A percentile compares a stretch with the other conserved stretches of the same genome.
phyloP scores from a whole-genome alignment of 1,140 invertebrate genomes.

The Melitaea cinxia region DNA sequence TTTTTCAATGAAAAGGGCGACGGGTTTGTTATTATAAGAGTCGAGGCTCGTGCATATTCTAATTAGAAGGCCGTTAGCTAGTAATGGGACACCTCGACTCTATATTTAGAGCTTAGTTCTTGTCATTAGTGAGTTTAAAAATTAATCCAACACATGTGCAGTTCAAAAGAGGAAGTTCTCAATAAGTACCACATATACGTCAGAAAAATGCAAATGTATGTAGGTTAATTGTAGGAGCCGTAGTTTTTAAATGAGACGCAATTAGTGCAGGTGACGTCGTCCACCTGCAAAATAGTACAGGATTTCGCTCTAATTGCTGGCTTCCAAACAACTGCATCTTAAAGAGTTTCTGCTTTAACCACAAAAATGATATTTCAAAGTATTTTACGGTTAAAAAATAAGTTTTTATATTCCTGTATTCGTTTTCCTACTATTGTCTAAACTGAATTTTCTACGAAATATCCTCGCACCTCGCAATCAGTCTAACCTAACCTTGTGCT shows the following conservation, averaged over 20 bases:
- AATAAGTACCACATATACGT: slow-evolving; percentile 40
- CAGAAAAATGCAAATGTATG: slow-evolving; percentile 54
- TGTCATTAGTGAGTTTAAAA: slow-evolving; percentile 22
- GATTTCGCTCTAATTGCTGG: slow-evolving; percentile 61
- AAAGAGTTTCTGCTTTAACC: neutral
- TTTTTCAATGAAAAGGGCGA: neutral
- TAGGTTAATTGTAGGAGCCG: slow-evolving; percentile 68
- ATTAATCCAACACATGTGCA: slow-evolving; percentile 18
- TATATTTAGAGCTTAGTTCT: neutral
- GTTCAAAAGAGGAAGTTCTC: slow-evolving; percentile 43
- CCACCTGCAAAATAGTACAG: slow-evolving; percentile 52
- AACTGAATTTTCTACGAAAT: slow-evolving; percentile 7
- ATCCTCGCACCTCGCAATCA: slow-evolving; percentile 39
- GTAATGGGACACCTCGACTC: slow-evolving; percentile 9
- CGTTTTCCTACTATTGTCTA: neutral
- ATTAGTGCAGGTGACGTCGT: slow-evolving; percentile 63
- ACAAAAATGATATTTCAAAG: neutral
- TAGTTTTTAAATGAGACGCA: slow-evolving; percentile 71
- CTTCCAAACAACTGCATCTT: slow-evolving; percentile 15
- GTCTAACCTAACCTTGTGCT: slow-evolving; percentile 32
- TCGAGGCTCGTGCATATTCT: slow-evolving; percentile 7
- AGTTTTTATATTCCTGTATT: neutral
- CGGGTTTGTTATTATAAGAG: slow-evolving; percentile 1
- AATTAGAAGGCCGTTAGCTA: slow-evolving; percentile 1
- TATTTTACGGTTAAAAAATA: neutral